phyloP scores from a whole-genome alignment of 2,888 invertebrate genomes.

The Chirona hameri region DNA sequence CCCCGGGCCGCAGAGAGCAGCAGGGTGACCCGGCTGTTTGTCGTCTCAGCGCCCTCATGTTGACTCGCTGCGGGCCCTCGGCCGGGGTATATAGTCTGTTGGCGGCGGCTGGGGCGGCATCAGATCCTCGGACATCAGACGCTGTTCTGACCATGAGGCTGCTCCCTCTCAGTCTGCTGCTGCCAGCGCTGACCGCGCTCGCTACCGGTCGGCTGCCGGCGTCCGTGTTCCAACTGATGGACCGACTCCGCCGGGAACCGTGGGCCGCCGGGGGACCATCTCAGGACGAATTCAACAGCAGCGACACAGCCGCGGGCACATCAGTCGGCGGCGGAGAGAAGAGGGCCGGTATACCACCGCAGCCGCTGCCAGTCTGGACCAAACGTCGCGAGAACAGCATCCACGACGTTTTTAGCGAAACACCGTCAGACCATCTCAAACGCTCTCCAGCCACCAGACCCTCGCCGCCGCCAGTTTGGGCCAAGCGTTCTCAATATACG shows the following conservation, averaged over 20 bases:
- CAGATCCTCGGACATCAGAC: too few species aligned
- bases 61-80: not conserved
- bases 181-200: not conserved
- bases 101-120: too few species aligned
- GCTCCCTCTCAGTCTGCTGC: not conserved
- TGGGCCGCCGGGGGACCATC: not conserved
- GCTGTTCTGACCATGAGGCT: not conserved
- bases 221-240: not conserved
- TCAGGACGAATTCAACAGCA: not conserved
- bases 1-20: too few species aligned
- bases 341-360: not conserved
- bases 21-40: not conserved
- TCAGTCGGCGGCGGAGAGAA: not conserved
- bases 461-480: too few species aligned
- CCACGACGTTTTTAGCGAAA: too few species aligned
- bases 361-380: not conserved
- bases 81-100: too few species aligned
- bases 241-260: not conserved
- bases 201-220: not conserved
- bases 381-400: too few species aligned
- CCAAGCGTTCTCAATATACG: too few species aligned
- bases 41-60: not conserved
- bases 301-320: not conserved
- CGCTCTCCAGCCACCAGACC: too few species aligned
- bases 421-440: too few species aligned